Evolutionary conservation across 2,888 invertebrate species (phyloP).

Genomic region (Fragum fragum): DNA sequence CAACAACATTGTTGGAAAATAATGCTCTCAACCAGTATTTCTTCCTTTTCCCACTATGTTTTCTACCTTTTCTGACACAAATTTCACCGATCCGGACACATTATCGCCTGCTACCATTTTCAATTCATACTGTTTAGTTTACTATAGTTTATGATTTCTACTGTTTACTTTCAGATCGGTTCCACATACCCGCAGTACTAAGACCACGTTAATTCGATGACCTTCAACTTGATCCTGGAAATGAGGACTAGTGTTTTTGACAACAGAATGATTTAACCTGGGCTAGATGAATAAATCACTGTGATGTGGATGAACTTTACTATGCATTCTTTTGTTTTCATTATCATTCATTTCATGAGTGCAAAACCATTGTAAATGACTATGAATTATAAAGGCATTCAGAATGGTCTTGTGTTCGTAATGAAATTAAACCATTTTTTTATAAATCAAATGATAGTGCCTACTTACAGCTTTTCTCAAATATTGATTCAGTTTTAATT

Average conservation of each 20-base stretch:
- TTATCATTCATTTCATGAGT: no score
- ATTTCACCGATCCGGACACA: no score
- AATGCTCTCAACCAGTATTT: no score
- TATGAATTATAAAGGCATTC: no score
- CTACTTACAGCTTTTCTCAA: background rate
- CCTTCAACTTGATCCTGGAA: constrained; percentile 42
- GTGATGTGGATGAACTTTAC: constrained; percentile 46
- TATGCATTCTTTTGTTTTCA: constrained; percentile 39
- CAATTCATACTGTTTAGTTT: no score
- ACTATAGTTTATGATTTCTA: no score
- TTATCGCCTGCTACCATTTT: no score
- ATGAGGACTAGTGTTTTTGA: constrained; percentile 23
- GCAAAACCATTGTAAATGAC: no score
- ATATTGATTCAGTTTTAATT: background rate
- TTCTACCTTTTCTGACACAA: no score
- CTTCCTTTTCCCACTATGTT: no score
- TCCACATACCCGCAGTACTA: constrained; percentile 81
- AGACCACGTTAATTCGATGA: constrained; percentile 79
- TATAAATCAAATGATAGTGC: background rate
- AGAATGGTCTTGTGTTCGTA: no score
- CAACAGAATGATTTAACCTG: background rate
- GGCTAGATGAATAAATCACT: constrained; percentile 24
- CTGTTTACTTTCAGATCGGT: constrained; percentile 74
- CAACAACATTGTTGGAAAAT: no score
- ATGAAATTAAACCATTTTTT: background rate